Evolutionary conservation across 2,888 invertebrate species (phyloP), one percentile per base, ranked within the genome.

Genomic region (Cabera pusaria): DNA sequence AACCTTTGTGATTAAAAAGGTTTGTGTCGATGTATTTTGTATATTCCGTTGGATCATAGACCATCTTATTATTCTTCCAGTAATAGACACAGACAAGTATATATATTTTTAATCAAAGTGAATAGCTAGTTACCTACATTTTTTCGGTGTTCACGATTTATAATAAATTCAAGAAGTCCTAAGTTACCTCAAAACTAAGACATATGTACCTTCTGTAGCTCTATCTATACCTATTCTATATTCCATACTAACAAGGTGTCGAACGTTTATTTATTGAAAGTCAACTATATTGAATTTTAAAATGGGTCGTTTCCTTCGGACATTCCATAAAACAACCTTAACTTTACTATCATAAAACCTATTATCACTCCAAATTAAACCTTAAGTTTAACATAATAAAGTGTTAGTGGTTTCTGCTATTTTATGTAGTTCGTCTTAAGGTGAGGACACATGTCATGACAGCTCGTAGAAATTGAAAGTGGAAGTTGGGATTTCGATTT

Each of bases 211-310:
- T 3, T 52, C 44, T 45, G 16, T 24, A n/a, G 14, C 5, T 2
- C 27, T 5, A 8, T 8, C 3, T 11, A 5, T 37, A 24, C 26
- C 35, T 77, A 71, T 17, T 79, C 78, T 78, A 28, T 78, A 72
- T 6, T 41, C 40, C 40, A 49, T 49, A 43, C 34, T 64, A 71
- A 75, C 70, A 67, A 80, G 72, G 79, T 79, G 82, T 76, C 73
- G 77, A 80, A 71, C 59, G 65, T 63, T 74, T 79, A 75, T 73
- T 75, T 78, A 76, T 81, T 58, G 73, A 64, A 56, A 55, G 58
- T 59, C 50, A 64, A 59, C 56, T 70, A 26, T 80, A 80, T 77
- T 77, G 79, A 77, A 78, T 74, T 72, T 72, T 72, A 73, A 78
- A 72, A 64, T 61, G 58, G 44, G 53, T 66, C 70, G 61, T 72